Evolutionary conservation across 2,888 invertebrate species (phyloP), one percentile per base, ranked within the genome.

Genomic region (Boloria euphrosyne): DNA sequence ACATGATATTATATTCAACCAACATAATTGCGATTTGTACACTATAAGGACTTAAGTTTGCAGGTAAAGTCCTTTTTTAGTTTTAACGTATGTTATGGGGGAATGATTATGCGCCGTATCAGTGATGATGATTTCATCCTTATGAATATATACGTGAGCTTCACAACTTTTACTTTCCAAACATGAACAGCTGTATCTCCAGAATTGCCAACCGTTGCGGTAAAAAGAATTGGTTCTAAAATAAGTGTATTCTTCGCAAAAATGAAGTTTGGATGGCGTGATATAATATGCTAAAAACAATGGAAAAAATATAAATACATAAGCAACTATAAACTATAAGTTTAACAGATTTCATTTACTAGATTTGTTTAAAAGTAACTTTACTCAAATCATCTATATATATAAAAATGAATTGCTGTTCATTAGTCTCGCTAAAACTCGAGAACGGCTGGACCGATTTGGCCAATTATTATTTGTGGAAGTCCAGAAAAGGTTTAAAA

Each of bases 151-250:
- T 14, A 76, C 72, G 52, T 72, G 75, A 0, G 79, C 77, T 51
- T 72, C 76, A 62, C 81, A 80, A 1, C 72, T 68, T 59, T 73
- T 75, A 27, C 73, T 74, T 18, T 66, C 64, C 6, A 65, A 64
- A 50, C 71, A 73, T 4, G 78, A 78, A 58, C 80, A 82, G 0
- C 63, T 70, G 60, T 78, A 78, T 14, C 77, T 71, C n/a, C 66
- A 73, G 31, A 68, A 66, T 14, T 50, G 66, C 68, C 68, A 70
- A 4, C 75, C 76, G 4, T 74, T 74, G 7, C 69, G 54, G 5
- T 71, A 47, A 3, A 73, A 62, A 0, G 17, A 14, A 3, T 71
- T 67, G 16, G 66, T 69, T 53, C 72, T 76, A 43, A 70, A 76
- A 65, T 70, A 81, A 0, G 80, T 73, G 50, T 78, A 77, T 1